Percentiles rank a stretch among this genome's conserved stretches.
Evolutionary conservation across 2,888 invertebrate genomes (phyloP).

Genomic region (Cantharis rufa): DNA sequence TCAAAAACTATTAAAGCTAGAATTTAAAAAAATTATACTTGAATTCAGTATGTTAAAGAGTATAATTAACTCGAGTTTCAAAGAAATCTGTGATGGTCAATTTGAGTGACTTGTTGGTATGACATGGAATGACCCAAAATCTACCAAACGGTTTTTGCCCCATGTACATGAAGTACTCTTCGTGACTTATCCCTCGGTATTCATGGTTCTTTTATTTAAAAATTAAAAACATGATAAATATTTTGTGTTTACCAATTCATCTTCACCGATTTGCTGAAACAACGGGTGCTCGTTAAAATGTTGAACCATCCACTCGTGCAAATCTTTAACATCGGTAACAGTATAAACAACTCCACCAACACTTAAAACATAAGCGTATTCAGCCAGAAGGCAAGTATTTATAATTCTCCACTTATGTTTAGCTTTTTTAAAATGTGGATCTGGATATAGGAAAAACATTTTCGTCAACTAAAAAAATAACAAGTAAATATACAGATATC

Average conservation of each 20-base stretch:
- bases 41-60: too few relatives aligned
- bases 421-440: constrained; percentile 98
- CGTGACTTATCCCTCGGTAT: too few relatives aligned
- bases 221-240: background rate
- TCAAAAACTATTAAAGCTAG: too few relatives aligned
- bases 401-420: constrained; percentile 99
- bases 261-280: constrained; percentile 74
- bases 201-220: background rate
- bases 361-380: constrained; percentile 93
- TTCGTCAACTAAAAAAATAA: constrained; percentile 74
- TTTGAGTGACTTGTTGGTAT: too few relatives aligned
- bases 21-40: too few relatives aligned
- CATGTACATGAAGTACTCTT: too few relatives aligned
- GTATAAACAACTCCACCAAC: constrained; percentile 90
- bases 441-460: constrained; percentile 98
- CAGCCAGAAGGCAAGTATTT: constrained; percentile 87
- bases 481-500: background rate
- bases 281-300: constrained; percentile 91
- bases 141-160: too few relatives aligned
- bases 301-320: constrained; percentile 95
- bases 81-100: too few relatives aligned
- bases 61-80: too few relatives aligned
- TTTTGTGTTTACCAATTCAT: constrained; percentile 71
- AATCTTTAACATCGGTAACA: constrained; percentile 95
- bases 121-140: too few relatives aligned